A percentile compares a stretch with the other conserved stretches of the same genome.
phyloP scores from a whole-genome alignment of 1,140 invertebrate species.

The Lasioglossum albipes region DNA sequence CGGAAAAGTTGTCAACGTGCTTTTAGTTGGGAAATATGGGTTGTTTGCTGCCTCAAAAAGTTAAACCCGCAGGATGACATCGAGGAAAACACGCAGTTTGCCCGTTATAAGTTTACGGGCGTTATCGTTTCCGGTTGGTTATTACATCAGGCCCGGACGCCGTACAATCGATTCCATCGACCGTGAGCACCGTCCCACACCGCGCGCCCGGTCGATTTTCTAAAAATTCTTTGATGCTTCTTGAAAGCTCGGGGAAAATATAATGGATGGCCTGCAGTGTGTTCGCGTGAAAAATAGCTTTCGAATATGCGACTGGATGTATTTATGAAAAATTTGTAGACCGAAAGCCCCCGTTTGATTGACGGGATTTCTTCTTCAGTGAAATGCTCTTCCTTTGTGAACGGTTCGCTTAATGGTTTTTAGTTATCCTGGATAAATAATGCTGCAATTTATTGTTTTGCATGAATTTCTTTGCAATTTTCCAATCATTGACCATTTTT shows the following conservation, averaged over 20 bases:
- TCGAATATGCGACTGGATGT: not conserved
- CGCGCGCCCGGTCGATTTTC: slow-evolving; percentile 1
- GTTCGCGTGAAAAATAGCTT: slow-evolving; percentile 17
- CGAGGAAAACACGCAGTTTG: not conserved
- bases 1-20: not conserved
- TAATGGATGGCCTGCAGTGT: slow-evolving; percentile 6
- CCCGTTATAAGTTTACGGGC: slow-evolving; percentile 4
- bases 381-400: not conserved
- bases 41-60: not conserved
- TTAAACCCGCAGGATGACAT: not conserved
- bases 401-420: not conserved
- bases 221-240: not conserved
- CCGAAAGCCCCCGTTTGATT: not conserved
- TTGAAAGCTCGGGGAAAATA: slow-evolving; percentile 10
- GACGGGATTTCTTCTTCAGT: not conserved
- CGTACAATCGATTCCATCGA: slow-evolving; percentile 10
- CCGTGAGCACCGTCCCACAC: not conserved
- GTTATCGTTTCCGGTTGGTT: slow-evolving; percentile 11
- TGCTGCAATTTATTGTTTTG: not conserved
- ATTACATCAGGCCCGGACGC: not conserved
- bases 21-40: not conserved
- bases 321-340: slow-evolving; percentile 1
- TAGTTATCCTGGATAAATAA: not conserved
- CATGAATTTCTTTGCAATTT: no score
- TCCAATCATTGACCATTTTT: no score